Base-by-base conservation (phyloP, 1,140 invertebrate species). In the Drosophila saltans region DNA sequence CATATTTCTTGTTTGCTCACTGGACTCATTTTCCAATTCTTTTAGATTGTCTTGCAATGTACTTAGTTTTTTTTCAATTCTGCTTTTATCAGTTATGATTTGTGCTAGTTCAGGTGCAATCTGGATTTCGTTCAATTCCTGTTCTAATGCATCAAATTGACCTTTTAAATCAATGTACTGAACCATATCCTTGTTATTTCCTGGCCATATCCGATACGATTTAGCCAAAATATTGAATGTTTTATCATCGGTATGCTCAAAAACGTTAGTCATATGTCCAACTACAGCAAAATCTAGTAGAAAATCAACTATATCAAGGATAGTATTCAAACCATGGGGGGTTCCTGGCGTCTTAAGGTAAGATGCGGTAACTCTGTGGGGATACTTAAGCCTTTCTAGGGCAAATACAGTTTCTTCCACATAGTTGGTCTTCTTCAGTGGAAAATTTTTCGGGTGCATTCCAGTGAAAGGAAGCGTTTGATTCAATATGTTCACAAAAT, bases 231-330 rank as follows among this genome's bases (percentile, higher is more conserved):
- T 11, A 28, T 11, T 33, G n/a, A 57, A 57, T 11, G 4, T 58
- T 39, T 58, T 3, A 16, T 24, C 28, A 58, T 58, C 40, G 10
- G 66, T 21, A 5, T 67, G 40, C 24, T 26, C 6, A 45, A 45
- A 68, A n/a, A 59, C 11, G 0, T 41, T 40, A 11, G 21, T 16
- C 16, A 16, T 33, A 3, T 57, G 28, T 28, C 43, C 16, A 11
- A 21, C 21, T 8, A 68, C n/a, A 26, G 33, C 40, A 36, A 75
- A 63, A 39, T 85, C 78, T n/a, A 78, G 24, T 6, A 81, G 41
- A 63, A 85, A 85, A 39, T 72, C 40, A 11, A 85, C 30, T n/a
- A 85, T 30, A 21, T 65, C 58, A 3, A 81, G 9, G 7, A 72
- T 43, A 33, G 71, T 40, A 9, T n/a, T 36, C 2, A 70, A 4